Conservation (phyloP, 2,888 invertebrate species). For the Chydorus sphaericus region DNA sequence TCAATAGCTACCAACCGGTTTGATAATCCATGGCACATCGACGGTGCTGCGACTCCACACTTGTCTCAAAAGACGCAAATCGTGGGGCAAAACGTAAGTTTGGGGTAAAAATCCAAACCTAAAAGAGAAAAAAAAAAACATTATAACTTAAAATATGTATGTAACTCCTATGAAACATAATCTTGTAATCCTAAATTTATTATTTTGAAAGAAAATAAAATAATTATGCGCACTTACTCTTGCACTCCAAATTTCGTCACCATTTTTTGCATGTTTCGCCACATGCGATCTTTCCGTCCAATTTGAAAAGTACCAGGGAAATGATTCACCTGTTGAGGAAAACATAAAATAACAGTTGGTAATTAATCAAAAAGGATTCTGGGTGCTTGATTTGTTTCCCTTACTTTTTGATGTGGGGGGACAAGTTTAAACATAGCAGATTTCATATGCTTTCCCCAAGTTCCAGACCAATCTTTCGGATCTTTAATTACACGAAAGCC, state of each 20-base stretch:
- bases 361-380: neutral
- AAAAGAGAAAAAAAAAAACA: slow-evolving; percentile 14
- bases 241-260: slow-evolving; percentile 44
- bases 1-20: slow-evolving; percentile 61
- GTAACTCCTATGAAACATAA: neutral
- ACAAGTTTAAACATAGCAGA: slow-evolving; percentile 58
- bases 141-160: neutral
- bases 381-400: slow-evolving; percentile 3
- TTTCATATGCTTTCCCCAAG: slow-evolving; percentile 97
- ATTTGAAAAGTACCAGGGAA: slow-evolving; percentile 96
- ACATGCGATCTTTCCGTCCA: slow-evolving; percentile 88
- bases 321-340: slow-evolving; percentile 61
- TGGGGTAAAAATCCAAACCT: slow-evolving; percentile 84
- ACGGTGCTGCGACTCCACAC: slow-evolving; percentile 58
- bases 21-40: slow-evolving; percentile 66
- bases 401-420: slow-evolving; percentile 72
- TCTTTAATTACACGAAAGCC: slow-evolving; percentile 74
- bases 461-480: slow-evolving; percentile 82
- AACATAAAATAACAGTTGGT: slow-evolving; percentile 5
- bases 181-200: neutral
- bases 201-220: slow-evolving; percentile 16
- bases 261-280: slow-evolving; percentile 59
- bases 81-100: slow-evolving; percentile 81
- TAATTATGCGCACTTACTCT: too few relatives aligned
- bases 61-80: slow-evolving; percentile 60